Evolutionary conservation across 2,113 vertebrate species (phyloP).

Genomic region (Chaetops frenatus): DNA sequence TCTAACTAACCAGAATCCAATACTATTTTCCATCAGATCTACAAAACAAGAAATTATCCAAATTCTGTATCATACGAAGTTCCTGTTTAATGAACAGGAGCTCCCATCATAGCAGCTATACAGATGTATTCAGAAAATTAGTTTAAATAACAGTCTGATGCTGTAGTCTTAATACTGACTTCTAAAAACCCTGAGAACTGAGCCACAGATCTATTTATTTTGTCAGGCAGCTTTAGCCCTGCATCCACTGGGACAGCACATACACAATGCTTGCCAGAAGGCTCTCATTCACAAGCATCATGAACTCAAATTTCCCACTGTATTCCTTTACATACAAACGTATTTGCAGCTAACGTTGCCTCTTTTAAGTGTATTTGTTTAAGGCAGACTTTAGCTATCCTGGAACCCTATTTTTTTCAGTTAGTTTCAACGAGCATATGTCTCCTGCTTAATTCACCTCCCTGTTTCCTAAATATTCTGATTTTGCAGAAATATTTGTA

Average conservation of each 20-base stretch:
- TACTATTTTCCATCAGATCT: neutral
- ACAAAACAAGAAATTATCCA: neutral
- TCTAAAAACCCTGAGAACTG: neutral
- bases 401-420: neutral
- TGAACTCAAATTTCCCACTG: neutral
- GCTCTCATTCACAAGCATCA: neutral
- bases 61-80: neutral
- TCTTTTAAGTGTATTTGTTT: neutral
- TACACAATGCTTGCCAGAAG: neutral
- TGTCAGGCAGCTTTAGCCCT: neutral
- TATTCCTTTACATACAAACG: fast-evolving
- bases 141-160: neutral
- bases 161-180: neutral
- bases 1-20: neutral
- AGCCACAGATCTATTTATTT: neutral
- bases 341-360: neutral
- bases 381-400: neutral
- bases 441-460: neutral
- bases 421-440: neutral
- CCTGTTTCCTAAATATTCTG: neutral
- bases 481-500: neutral
- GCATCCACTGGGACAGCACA: neutral
- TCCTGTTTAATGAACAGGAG: neutral
- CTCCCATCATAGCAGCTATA: neutral
- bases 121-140: neutral